Conservation (phyloP, 2,888 invertebrate genomes). For the Dorcus hopei region DNA sequence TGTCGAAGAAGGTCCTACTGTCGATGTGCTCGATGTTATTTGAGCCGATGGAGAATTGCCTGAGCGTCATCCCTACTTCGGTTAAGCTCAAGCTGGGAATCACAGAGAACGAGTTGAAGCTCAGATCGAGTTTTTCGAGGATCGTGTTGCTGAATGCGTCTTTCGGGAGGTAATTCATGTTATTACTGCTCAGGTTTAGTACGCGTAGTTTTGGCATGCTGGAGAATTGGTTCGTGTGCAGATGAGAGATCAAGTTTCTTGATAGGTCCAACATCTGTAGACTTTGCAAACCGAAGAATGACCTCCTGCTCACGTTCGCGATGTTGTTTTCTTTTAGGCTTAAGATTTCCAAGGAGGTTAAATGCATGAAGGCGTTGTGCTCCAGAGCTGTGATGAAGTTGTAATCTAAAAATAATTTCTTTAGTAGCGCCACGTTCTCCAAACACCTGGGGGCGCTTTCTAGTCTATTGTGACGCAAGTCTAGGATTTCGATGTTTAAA, state of each 20-base stretch:
- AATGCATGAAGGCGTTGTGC: conserved; percentile 70
- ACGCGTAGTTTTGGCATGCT: conserved; percentile 72
- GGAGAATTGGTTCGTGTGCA: conserved; percentile 78
- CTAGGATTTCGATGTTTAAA: conserved; percentile 65
- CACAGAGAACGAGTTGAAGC: conserved; percentile 71
- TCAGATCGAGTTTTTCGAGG: conserved; percentile 76
- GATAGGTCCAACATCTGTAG: conserved; percentile 78
- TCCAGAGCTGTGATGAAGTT: conserved; percentile 71
- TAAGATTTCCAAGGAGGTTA: conserved; percentile 68
- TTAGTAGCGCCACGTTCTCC: conserved; percentile 61
- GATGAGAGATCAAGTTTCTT: conserved; percentile 69
- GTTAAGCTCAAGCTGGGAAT: conserved; percentile 75
- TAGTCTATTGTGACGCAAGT: conserved; percentile 68
- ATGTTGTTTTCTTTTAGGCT: conserved; percentile 74
- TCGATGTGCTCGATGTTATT: conserved; percentile 85
- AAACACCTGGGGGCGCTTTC: conserved; percentile 66
- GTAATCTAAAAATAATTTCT: conserved; percentile 68
- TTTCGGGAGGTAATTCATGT: conserved; percentile 68
- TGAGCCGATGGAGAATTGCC: conserved; percentile 72
- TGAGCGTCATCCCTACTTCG: conserved; percentile 74
- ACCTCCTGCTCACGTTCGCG: conserved; percentile 66
- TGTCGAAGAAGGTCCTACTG: conserved; percentile 81
- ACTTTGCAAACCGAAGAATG: conserved; percentile 71
- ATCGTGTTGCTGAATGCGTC: conserved; percentile 78
- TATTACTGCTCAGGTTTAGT: conserved; percentile 70